Conservation (phyloP, 2,888 invertebrate species). For the Malthinus flaveolus region DNA sequence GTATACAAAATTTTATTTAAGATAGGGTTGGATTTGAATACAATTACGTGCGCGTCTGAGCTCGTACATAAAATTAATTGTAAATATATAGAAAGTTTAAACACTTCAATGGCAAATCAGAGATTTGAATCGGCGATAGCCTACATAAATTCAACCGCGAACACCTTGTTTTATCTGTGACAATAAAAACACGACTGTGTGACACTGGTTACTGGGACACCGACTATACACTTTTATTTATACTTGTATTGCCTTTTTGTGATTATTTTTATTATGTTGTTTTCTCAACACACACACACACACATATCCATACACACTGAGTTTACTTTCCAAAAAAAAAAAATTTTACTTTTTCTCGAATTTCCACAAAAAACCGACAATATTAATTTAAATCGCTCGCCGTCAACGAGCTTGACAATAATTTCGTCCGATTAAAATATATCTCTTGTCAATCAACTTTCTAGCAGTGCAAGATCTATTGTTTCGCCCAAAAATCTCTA, state of each 20-base stretch:
- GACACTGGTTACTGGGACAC: slow-evolving; percentile 44
- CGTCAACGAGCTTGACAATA: background rate
- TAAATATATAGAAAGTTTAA: slow-evolving; percentile 55
- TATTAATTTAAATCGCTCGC: background rate
- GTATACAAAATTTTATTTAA: slow-evolving; percentile 23
- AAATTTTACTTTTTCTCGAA: too few relatives aligned
- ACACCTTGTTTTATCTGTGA: slow-evolving; percentile 52
- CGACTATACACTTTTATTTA: slow-evolving; percentile 30
- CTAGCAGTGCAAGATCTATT: background rate
- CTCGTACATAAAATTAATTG: slow-evolving; percentile 55
- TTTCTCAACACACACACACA: slow-evolving; percentile 18
- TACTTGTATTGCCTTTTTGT: slow-evolving; percentile 24
- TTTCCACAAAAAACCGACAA: too few relatives aligned
- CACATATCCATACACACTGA: background rate
- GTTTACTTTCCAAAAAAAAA: too few relatives aligned
- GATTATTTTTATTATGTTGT: slow-evolving; percentile 34
- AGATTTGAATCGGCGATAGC: slow-evolving; percentile 54
- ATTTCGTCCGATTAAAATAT: background rate
- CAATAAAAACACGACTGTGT: slow-evolving; percentile 44
- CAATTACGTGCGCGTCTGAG: slow-evolving; percentile 51
- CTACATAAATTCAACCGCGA: slow-evolving; percentile 52
- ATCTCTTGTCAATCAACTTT: background rate
- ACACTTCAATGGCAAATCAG: slow-evolving; percentile 55
- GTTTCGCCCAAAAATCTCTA: too few relatives aligned
- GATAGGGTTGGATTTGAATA: slow-evolving; percentile 49